Base-by-base conservation (phyloP, 2,113 vertebrate species). In the Platysteira castanea region DNA sequence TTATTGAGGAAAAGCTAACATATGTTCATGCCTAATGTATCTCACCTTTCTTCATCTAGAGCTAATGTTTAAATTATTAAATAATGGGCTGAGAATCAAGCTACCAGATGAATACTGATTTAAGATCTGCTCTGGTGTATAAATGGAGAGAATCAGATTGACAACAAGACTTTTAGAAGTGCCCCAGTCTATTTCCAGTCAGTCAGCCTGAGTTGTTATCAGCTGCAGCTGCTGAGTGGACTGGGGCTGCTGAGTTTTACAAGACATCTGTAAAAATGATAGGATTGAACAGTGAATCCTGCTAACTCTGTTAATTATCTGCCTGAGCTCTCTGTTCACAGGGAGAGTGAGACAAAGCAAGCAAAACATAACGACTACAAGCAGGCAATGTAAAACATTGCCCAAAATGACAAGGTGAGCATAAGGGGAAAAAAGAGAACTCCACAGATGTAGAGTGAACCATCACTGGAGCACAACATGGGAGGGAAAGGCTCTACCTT, bases 21-120 rank as follows among this genome's bases (percentile, higher is more conserved):
- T 79, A 69, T 42, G n/a, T 46, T 90, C 49, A 75, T 17, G 31
- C 14, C 65, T 75, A 78, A 87, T 71, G 30, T 69, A 75, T 50
- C 86, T 84, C 49, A 87, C 76, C 71, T 76, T 84, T 84, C 68
- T 70, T 73, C 71, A 92, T 84, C 75, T 75, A 71, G 28, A 67
- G 68, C 21, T 94, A 96, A 75, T 78, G 78, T 31, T 52, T 67
- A 60, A 89, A 86, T 88, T 81, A 80, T 49, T 92, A 84, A 95
- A 92, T 71, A 88, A 74, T 68, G 53, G 60, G 14, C 31, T 93
- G 57, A 89, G 63, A 87, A 90, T 17, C 49, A 82, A 81, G 57
- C 47, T 86, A 59, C 31, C 31, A 50, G 26, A 46, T 39, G 65
- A 95, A 92, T 78, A 52, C 44, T 77, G 84, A 94, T 80, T 85